Base-by-base conservation (phyloP, 2,888 invertebrate genomes). In the Sesia apiformis region DNA sequence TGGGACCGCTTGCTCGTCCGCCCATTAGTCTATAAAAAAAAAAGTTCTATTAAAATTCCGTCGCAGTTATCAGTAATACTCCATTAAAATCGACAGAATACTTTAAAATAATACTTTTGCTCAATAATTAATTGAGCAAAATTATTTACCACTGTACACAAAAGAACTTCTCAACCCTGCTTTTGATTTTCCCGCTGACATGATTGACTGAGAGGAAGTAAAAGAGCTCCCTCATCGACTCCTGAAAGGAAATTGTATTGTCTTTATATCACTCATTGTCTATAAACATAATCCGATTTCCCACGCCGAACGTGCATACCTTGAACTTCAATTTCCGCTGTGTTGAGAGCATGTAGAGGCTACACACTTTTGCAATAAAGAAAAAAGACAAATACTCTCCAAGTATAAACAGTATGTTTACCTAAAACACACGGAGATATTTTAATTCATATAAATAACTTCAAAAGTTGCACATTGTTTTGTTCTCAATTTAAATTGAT, bases 171-270 rank as follows among this genome's bases (percentile, higher is more conserved):
- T 78, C 73, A 43, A 89, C 87, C 51, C 88, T 70, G 38, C 75
- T 70, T 61, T 85, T 88, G 57, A 89, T 88, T 79, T 84, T 87
- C 38, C 69, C 65, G 62, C 82, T 84, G 40, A 89, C 86, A 56
- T 78, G 81, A 69, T 89, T 89, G 53, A 81, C 85, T 3, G 84
- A 77, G 55, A 89, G 72, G 61, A 88, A 89, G 67, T 87, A 89
- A 68, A 85, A 86, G 56, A 89, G 69, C 64, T 89, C 86, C 56
- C 81, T 72, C 84, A 89, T 89, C 52, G 86, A 80, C 66, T 84
- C 85, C 88, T 88, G 65, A 62, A 59, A 53, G 51, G 49, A 38
- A 57, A 57, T 60, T 57, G 52, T n/a, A 39, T 54, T 52, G 39
- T 41, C 52, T 53, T 5, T 40, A 38, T 38, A 7, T n/a, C 46